Conservation (phyloP, 2,888 invertebrate genomes). For the Epiperipatus broadwayi region DNA sequence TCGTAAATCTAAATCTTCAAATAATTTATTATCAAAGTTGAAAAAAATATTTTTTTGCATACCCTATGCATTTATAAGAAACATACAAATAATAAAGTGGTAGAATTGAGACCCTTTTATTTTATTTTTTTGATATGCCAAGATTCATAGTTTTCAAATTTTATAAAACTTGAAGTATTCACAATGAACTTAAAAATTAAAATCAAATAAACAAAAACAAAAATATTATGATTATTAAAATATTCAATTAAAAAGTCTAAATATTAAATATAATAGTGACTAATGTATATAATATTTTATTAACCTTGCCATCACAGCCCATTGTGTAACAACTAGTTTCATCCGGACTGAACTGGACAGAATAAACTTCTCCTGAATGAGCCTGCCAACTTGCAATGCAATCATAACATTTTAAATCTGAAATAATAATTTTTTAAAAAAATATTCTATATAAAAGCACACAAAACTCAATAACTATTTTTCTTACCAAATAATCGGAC, state of each 20-base stretch:
- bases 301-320: conserved; percentile 37
- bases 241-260: background rate
- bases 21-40: no score
- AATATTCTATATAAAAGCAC: background rate
- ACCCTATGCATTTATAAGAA: no score
- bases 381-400: conserved; percentile 37
- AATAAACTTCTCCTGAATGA: conserved; percentile 36
- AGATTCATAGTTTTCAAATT: background rate
- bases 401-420: conserved; percentile 35
- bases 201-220: background rate
- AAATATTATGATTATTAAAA: background rate
- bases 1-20: no score
- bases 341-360: conserved; percentile 36
- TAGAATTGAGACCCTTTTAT: no score
- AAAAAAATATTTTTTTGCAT: no score
- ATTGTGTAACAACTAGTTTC: conserved; percentile 38
- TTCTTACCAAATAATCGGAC: conserved; percentile 35
- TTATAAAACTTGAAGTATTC: conserved; percentile 19
- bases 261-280: background rate
- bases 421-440: conserved; percentile 1
- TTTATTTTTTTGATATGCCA: no score
- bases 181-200: background rate
- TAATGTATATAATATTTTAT: no score
- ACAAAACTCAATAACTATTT: conserved; percentile 4
- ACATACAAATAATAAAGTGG: no score